Evolutionary conservation across 2,113 vertebrate species (phyloP).

Genomic region (Centrocercus urophasianus): DNA sequence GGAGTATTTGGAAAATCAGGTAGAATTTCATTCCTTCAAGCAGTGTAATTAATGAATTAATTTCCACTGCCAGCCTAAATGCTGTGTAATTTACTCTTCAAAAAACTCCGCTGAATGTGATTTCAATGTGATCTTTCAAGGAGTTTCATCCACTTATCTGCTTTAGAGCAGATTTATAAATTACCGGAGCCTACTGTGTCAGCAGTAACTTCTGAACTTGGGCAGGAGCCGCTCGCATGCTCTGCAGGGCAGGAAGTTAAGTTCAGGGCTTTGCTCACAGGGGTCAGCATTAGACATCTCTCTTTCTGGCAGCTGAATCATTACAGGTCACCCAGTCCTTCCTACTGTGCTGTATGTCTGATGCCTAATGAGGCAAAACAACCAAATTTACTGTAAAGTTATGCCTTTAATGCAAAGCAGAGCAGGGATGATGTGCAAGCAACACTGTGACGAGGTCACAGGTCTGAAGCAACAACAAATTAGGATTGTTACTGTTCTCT

Average conservation of each 20-base stretch:
- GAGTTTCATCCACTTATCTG: not conserved
- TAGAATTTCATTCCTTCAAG: constrained; percentile 5
- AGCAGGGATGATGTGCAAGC: not conserved
- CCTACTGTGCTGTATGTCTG: not conserved
- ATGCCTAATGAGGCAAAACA: constrained; percentile 42
- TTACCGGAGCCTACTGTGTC: not conserved
- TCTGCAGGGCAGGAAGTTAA: constrained; percentile 25
- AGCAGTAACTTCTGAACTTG: not conserved
- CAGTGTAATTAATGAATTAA: constrained; percentile 7
- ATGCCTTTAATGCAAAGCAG: not conserved
- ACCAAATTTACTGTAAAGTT: constrained; percentile 20
- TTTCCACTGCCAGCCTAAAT: constrained; percentile 15
- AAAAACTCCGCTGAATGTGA: constrained; percentile 28
- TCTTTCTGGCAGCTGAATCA: constrained; percentile 14
- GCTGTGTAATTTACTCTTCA: constrained; percentile 23
- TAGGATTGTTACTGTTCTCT: not conserved
- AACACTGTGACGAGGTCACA: not conserved
- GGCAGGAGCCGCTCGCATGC: not conserved
- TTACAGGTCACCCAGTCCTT: not conserved
- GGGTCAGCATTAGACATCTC: not conserved
- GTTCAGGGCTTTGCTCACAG: not conserved
- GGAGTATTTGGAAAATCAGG: not conserved
- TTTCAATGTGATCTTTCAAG: constrained; percentile 24
- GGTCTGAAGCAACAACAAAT: constrained; percentile 6
- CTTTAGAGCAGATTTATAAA: not conserved